Evolutionary conservation across 2,888 invertebrate species (phyloP).

Genomic region (Phlogophora meticulosa): DNA sequence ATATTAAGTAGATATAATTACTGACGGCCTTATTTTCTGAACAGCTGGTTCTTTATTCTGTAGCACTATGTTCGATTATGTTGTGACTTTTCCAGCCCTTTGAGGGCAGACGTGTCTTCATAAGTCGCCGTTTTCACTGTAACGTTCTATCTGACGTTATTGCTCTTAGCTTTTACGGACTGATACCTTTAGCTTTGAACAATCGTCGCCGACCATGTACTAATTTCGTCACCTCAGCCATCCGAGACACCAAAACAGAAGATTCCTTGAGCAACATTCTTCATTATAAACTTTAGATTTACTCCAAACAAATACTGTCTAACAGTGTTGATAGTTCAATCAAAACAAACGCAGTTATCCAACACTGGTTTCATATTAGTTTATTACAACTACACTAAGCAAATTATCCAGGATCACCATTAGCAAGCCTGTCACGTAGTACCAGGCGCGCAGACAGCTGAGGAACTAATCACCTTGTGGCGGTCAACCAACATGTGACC

Average conservation of each 20-base stretch:
- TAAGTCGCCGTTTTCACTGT: background rate
- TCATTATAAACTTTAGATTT: background rate
- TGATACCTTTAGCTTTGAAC: constrained; percentile 37
- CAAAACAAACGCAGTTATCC: constrained; percentile 20
- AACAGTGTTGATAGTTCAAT: constrained; percentile 14
- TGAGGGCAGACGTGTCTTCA: background rate
- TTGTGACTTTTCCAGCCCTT: background rate
- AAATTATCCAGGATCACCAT: constrained; percentile 32
- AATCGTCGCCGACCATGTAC: constrained; percentile 29
- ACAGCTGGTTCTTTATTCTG: background rate
- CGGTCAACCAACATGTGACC: background rate
- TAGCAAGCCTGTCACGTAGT: constrained; percentile 37
- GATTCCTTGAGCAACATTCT: background rate
- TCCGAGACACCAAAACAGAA: constrained; percentile 19
- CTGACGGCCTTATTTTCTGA: constrained; percentile 2
- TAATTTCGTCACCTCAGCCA: constrained; percentile 29
- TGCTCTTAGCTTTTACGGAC: constrained; percentile 20
- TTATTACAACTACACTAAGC: constrained; percentile 13
- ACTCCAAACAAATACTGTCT: background rate
- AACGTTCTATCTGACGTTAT: constrained; percentile 2
- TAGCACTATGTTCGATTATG: background rate
- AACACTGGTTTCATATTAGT: constrained; percentile 22
- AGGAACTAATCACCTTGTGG: constrained; percentile 22
- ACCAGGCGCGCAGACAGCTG: constrained; percentile 21
- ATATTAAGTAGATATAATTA: constrained; percentile 8